Evolutionary conservation across 2,888 invertebrate genomes (phyloP), one percentile per base, ranked within the genome.

Genomic region (Myathropa florea): DNA sequence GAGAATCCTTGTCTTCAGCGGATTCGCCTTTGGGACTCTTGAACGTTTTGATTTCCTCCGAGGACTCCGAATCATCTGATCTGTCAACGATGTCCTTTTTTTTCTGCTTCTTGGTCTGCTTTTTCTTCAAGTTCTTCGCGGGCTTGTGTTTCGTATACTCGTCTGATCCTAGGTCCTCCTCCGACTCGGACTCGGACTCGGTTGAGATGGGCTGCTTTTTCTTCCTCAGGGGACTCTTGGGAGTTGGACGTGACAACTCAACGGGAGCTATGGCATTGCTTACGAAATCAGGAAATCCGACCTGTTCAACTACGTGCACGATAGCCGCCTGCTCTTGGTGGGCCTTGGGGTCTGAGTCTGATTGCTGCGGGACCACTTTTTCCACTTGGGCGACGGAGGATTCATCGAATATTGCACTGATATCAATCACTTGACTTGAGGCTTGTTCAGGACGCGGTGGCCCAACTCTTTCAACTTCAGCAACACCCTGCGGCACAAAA

Each of bases 401-500:
- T 4, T 14, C 14, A n/a, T 39, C 3, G n/a, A 18, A 2, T n/a
- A n/a, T n/a, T 6, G 14, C 46, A 18, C n/a, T 18, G 18, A 46
- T 30, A 3, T 77, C 76, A 68, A 77, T 68, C 2, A 77, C 67
- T 61, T 77, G 67, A 14, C 23, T 9, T 1, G 26, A 10, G 1
- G 6, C 7, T n/a, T 33, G 24, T 24, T 53, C 7, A 7, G 67
- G 14, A 2, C n/a, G 26, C 3, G 21, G 1, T 3, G 14, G 0
- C 4, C 55, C 21, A 3, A 33, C 59, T 24, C 26, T 70, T n/a
- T 59, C 59, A 4, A n/a, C 70, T 0, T 18, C 7, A 7, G 18
- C 7, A n/a, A n/a, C n/a, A n/a, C n/a, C n/a, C n/a, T n/a, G n/a
- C n/a, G n/a, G n/a, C n/a, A n/a, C n/a, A n/a, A n/a, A n/a, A n/a